phyloP scores from a whole-genome alignment of 2,888 invertebrate genomes.

The Plemyria rubiginata region DNA sequence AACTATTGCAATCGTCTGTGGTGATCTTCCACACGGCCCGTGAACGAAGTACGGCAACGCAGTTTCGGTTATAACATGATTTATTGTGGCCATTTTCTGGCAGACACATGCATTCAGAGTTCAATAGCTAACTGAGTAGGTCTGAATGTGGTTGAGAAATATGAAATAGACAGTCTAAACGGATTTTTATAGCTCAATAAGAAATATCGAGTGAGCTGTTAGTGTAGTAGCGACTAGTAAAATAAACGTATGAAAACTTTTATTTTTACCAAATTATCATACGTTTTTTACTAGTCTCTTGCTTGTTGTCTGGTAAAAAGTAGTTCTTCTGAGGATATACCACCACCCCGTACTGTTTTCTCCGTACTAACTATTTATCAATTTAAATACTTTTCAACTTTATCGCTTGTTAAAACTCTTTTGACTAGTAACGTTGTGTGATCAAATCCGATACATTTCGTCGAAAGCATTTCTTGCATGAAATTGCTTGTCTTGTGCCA shows the following conservation, averaged over 20 bases:
- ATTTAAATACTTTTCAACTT: background rate
- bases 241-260: no score
- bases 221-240: no score
- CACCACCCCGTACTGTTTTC: no score
- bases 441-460: background rate
- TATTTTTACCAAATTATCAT: no score
- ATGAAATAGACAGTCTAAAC: background rate
- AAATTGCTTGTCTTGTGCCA: conserved; percentile 24
- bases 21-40: conserved; percentile 57
- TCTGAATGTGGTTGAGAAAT: conserved; percentile 5
- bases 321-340: no score
- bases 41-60: conserved; percentile 39
- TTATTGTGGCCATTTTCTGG: conserved; percentile 28
- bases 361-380: no score
- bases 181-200: background rate
- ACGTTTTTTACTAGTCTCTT: no score
- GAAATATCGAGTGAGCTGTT: no score
- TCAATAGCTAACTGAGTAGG: conserved; percentile 19
- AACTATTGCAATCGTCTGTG: conserved; percentile 18
- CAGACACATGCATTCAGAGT: conserved; percentile 19
- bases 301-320: no score
- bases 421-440: conserved; percentile 1
- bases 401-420: background rate
- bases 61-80: conserved; percentile 31
- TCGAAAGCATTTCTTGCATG: conserved; percentile 21